phyloP scores from a whole-genome alignment of 2,797 vertebrate species.

The Phoxinus dragarum region DNA sequence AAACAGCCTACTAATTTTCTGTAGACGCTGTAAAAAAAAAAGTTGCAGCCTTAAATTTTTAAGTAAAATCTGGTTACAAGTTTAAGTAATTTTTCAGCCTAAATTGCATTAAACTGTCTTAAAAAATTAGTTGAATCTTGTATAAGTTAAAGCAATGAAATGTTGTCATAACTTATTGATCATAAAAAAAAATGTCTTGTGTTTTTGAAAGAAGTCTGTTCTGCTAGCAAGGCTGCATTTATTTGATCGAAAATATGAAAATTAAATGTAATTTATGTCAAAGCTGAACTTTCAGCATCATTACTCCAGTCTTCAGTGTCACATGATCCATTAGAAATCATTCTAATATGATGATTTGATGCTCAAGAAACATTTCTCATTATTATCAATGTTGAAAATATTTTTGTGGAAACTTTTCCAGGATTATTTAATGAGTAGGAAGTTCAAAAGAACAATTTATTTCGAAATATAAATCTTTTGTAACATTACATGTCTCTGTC shows the following conservation, averaged over 20 bases:
- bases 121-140: too few relatives aligned
- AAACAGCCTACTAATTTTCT: not conserved
- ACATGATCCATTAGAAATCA: not conserved
- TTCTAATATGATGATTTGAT: not conserved
- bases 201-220: not conserved
- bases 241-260: not conserved
- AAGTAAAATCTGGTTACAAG: too few relatives aligned
- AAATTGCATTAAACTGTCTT: too few relatives aligned
- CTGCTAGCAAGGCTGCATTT: not conserved
- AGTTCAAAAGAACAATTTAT: not conserved
- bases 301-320: not conserved
- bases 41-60: too few relatives aligned
- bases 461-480: not conserved
- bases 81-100: too few relatives aligned
- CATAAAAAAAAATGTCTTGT: too few relatives aligned
- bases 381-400: not conserved
- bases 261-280: not conserved
- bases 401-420: not conserved
- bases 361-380: not conserved
- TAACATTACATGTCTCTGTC: not conserved
- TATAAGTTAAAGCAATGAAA: too few relatives aligned
- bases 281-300: not conserved
- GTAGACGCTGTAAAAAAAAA: too few relatives aligned
- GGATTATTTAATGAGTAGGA: not conserved
- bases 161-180: too few relatives aligned